Base-by-base conservation (phyloP, 2,797 vertebrate species). In the Scolopax bukidnonensis region DNA sequence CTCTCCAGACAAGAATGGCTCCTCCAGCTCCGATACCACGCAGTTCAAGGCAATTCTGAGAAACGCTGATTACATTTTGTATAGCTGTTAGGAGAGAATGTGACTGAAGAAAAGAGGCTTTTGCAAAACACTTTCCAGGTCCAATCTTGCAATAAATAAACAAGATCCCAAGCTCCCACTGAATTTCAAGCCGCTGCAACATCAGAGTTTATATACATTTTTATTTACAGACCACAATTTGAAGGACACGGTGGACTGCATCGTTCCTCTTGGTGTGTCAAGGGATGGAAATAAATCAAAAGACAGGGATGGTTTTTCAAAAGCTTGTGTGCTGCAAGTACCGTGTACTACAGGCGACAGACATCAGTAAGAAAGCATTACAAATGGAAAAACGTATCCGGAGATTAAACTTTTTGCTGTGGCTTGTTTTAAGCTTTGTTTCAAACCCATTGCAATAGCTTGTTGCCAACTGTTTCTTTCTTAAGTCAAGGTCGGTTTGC, bases 191-290 rank as follows among this genome's bases (percentile, higher is more conserved):
- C 69, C 51, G 84, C 65, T 51, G 8, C 33, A 87, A n/a, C 71
- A 61, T 28, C 73, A 76, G 60, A 80, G 24, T 4, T 79, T 38
- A 36, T 5, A 40, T 1, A 21, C 10, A 8, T 8, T 75, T 85
- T 74, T 50, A 70, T 41, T 75, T 75, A 57, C 14, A 48, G 84
- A 68, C 73, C 3, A 4, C 0, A 3, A 5, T 32, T 53, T 45
- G 56, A 79, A 32, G 33, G 30, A 36, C 40, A 51, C 0, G 0
- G 56, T 0, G 43, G 54, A 86, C 0, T 23, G 50, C 43, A 69
- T 48, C 0, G 1, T 1, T 83, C 47, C 38, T n/a, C 73, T 50
- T 41, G 14, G 33, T 1, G 33, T 60, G 57, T 14, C 51, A 64
- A 50, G 14, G 32, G 23, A 45, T 14, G 16, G 43, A 79, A 65